These are phyloP conservation scores for Myoxocephalus aenaeus DNA, from an alignment of 2,797 vertebrate species.

Conservation along the genomic window DNA sequence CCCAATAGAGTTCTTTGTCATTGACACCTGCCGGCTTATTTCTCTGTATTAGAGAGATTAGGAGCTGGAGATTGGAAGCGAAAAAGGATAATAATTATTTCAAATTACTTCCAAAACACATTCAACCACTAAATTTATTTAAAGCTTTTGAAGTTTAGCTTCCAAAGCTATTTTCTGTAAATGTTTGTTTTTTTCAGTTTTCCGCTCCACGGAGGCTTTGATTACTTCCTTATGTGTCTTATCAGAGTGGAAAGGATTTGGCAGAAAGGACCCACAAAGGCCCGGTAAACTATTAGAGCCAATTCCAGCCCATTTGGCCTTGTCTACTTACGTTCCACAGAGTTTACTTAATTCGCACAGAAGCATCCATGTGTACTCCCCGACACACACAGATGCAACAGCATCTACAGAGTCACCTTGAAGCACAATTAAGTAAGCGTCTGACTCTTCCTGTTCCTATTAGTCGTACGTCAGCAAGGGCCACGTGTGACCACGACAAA, in stretches of 20 bases:
- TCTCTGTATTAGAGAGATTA: constrained; percentile 3
- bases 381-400: constrained; percentile 31
- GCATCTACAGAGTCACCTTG: constrained; percentile 72
- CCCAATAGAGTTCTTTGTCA: constrained; percentile 44
- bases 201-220: constrained; percentile 28
- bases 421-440: constrained; percentile 76
- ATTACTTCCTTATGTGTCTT: constrained; percentile 57
- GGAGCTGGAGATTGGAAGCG: neutral
- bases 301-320: constrained; percentile 77
- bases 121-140: constrained; percentile 15
- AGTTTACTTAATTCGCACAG: constrained; percentile 75
- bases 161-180: constrained; percentile 10
- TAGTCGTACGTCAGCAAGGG: constrained; percentile 54
- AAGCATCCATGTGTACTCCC: constrained; percentile 56
- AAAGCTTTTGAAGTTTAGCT: constrained; percentile 29
- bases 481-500: constrained; percentile 50
- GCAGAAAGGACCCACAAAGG: constrained; percentile 59
- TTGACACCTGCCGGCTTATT: constrained; percentile 15
- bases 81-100: constrained; percentile 10
- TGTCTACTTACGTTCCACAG: constrained; percentile 71
- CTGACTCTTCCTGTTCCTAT: constrained; percentile 71
- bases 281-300: constrained; percentile 71
- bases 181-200: constrained; percentile 38
- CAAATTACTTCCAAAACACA: constrained; percentile 4
- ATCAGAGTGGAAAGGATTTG: constrained; percentile 60